Evolutionary conservation across 2,888 invertebrate species (phyloP).

Genomic region (Horisme vitalbata): DNA sequence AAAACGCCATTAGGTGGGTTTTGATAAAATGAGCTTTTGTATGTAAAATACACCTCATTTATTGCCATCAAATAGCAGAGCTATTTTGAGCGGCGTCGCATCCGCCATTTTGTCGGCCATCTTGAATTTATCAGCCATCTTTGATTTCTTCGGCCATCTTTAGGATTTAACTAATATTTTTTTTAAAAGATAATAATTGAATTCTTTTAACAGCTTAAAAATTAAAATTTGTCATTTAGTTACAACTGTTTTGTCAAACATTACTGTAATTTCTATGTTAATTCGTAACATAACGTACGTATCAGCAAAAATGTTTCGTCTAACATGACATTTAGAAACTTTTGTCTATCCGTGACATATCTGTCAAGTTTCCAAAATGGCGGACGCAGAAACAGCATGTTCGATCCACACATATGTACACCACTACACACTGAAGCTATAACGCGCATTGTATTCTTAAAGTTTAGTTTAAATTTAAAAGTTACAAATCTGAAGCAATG

Average conservation of each 20-base stretch:
- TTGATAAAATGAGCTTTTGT: slow-evolving; percentile 24
- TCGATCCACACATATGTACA: slow-evolving; percentile 46
- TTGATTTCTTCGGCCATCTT: slow-evolving; percentile 11
- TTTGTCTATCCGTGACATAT: too few relatives aligned
- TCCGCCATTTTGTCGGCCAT: slow-evolving; percentile 29
- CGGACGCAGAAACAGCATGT: slow-evolving; percentile 34
- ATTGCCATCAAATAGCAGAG: slow-evolving; percentile 30
- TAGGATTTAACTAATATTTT: too few relatives aligned
- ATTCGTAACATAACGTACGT: too few relatives aligned
- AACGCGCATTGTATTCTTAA: slow-evolving; percentile 40
- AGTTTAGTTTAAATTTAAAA: slow-evolving; percentile 57
- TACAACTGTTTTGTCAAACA: neutral
- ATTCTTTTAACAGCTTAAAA: slow-evolving; percentile 7
- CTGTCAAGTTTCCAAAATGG: too few relatives aligned
- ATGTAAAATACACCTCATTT: slow-evolving; percentile 16
- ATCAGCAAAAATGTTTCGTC: too few relatives aligned
- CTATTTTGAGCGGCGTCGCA: slow-evolving; percentile 33
- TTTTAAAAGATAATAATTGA: slow-evolving; percentile 11
- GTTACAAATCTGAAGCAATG: slow-evolving; percentile 74
- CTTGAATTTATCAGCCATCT: slow-evolving; percentile 15
- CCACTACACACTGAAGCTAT: slow-evolving; percentile 42
- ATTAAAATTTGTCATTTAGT: neutral
- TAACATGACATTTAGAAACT: too few relatives aligned
- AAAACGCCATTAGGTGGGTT: slow-evolving; percentile 40
- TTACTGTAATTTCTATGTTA: too few relatives aligned